Evolutionary conservation across 2,888 invertebrate genomes (phyloP), one percentile per base, ranked within the genome.

Genomic region (Drosophila cognata): DNA sequence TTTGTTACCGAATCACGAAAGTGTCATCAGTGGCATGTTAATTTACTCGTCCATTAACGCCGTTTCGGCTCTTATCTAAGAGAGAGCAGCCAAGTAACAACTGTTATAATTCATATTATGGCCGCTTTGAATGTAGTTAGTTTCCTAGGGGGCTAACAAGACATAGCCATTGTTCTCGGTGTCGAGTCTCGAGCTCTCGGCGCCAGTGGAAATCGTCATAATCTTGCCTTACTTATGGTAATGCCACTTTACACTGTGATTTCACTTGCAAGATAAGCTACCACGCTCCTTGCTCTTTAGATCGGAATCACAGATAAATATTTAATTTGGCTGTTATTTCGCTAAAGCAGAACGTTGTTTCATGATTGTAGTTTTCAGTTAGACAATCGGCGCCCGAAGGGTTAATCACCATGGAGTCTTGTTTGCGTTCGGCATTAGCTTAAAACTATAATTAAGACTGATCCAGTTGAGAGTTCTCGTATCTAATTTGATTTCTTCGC

Each of bases 241-340:
- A 66, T 63, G 57, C 68, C 56, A 66, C 68, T 66, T 62, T 61
- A 52, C 59, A 29, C 60, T 74, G 66, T 80, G 87, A 84, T 86
- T 78, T 70, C 65, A 71, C 63, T 79, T 53, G 67, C 18, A 56
- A 57, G 89, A 84, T 84, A 84, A 86, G 74, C 68, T 77, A 71
- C 80, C 76, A 73, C 52, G 59, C 48, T 65, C 59, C 59, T 74
- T 68, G 76, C 74, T 76, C 74, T 73, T 71, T 52, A 66, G 72
- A 86, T 86, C 43, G 36, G 71, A 78, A 83, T 83, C 84, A 61
- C 31, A 71, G 84, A 88, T 88, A 83, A 84, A 86, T 88, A 86
- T 86, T 84, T 86, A 88, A 84, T 88, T 83, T 74, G 74, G 57
- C 59, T 64, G 82, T 82, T 79, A 66, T 84, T 82, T 77, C 59